These are phyloP conservation scores for Drosophila pseudotakahashii DNA, from an alignment of 2,888 invertebrate species.

Conservation along the genomic window DNA sequence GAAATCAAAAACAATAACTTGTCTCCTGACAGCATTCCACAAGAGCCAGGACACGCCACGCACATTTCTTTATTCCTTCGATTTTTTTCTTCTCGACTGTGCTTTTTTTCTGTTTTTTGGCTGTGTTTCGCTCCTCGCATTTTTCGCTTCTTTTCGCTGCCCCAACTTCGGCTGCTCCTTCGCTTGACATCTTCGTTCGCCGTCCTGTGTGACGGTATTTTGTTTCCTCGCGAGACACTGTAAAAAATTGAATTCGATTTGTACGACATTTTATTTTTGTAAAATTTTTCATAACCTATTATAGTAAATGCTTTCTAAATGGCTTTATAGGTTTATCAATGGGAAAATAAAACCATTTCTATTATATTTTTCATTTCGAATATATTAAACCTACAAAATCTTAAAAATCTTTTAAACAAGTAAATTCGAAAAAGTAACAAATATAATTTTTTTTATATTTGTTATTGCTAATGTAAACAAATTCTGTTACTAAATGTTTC, in stretches of 20 bases:
- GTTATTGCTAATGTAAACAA: no score
- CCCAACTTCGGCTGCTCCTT: conserved; percentile 47
- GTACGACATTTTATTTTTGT: no score
- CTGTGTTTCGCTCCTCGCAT: conserved; percentile 30
- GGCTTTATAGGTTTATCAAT: no score
- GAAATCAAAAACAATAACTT: conserved; percentile 81
- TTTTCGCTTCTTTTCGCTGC: conserved; percentile 38
- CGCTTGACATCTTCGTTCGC: conserved; percentile 68
- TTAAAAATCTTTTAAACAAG: no score
- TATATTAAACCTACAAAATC: no score
- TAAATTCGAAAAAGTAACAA: no score
- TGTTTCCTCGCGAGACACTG: conserved; percentile 32
- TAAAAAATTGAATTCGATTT: not conserved
- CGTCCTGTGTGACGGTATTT: conserved; percentile 47
- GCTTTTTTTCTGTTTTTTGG: not conserved
- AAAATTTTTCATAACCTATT: no score
- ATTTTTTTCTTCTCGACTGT: conserved; percentile 3
- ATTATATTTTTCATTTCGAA: no score
- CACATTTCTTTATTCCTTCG: conserved; percentile 51
- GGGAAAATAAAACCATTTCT: no score
- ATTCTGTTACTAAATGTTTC: no score
- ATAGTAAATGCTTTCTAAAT: no score
- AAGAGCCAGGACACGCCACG: conserved; percentile 64
- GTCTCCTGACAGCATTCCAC: conserved; percentile 77
- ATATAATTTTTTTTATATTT: no score